Conservation (phyloP, 2,797 vertebrate species). For the Chaunax sp. region DNA sequence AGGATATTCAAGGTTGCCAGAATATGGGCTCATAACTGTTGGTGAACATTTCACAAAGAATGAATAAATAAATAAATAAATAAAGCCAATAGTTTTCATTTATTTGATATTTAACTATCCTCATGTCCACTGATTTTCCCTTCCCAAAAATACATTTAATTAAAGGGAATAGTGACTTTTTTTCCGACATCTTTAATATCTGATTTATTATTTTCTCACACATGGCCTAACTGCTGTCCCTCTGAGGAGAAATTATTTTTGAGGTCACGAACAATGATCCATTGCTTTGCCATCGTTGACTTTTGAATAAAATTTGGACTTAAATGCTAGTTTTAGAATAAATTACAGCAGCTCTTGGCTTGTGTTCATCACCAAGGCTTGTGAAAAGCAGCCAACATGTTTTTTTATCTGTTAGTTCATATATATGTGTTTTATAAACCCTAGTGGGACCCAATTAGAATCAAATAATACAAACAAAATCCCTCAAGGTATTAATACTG, state of each 20-base stretch:
- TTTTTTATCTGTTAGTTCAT: conserved; percentile 49
- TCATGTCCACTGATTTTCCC: too few relatives aligned
- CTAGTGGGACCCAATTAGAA: conserved; percentile 63
- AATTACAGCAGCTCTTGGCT: conserved; percentile 36
- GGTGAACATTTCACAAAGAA: too few relatives aligned
- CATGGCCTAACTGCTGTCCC: neutral
- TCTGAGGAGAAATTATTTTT: conserved; percentile 24
- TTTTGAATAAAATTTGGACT: conserved; percentile 8
- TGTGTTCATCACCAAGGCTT: conserved; percentile 56
- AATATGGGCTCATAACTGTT: too few relatives aligned
- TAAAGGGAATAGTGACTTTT: neutral
- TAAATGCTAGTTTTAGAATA: conserved; percentile 30
- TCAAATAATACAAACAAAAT: conserved; percentile 67
- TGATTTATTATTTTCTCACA: conserved; percentile 8
- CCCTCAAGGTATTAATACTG: conserved; percentile 55
- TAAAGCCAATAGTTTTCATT: too few relatives aligned
- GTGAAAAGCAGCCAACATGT: conserved; percentile 43
- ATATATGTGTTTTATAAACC: conserved; percentile 44
- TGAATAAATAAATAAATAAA: too few relatives aligned
- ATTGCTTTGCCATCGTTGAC: conserved; percentile 28
- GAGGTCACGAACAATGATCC: conserved; percentile 23
- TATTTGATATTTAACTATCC: too few relatives aligned
- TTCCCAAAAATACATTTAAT: neutral
- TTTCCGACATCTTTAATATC: too few relatives aligned
- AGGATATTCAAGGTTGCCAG: too few relatives aligned